Evolutionary conservation across 2,113 vertebrate species (phyloP), one percentile per base, ranked within the genome.

Genomic region (Platanista minor): DNA sequence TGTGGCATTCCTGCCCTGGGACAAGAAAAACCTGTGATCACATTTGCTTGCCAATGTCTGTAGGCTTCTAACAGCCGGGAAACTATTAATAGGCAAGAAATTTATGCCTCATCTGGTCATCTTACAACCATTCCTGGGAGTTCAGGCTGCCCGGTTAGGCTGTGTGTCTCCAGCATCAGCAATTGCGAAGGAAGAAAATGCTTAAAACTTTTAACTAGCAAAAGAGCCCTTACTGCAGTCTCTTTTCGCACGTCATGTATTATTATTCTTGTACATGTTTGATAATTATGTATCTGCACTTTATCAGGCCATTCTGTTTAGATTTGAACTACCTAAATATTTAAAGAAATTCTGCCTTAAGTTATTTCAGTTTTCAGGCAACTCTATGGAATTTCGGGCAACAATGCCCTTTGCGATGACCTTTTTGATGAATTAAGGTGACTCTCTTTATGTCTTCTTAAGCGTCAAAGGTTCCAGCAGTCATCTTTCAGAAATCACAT

Each of bases 51-150:
- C 96, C 97, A 91, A 4, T 39, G 59, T n/a, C 43, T 66, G 41
- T 33, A 84, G 83, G 43, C 83, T 87, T 91, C 67, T 93, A 90
- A 52, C 52, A 54, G 46, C 71, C 62, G 39, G 84, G 84, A 66
- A 69, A 94, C 97, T 98, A 98, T 97, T 98, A 97, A 97, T 98
- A 97, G 97, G 83, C 83, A 71, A 84, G 97, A 94, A 90, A 93
- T 91, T 8, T 69, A 72, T 39, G 78, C 59, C 95, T 86, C 84
- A 10, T 95, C 66, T 61, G 27, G 74, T 96, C 96, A 92, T 80
- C 97, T 57, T 85, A n/a, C 57, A 86, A 54, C 66, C 88, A 71
- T 96, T 90, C 77, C 85, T 75, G 61, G 83, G 90, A 54, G 31
- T 61, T 57, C 52, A 43, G 77, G 92, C 85, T n/a, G 88, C 66